Conservation (phyloP, 2,888 invertebrate species). For the Aproaerema taeniolella region DNA sequence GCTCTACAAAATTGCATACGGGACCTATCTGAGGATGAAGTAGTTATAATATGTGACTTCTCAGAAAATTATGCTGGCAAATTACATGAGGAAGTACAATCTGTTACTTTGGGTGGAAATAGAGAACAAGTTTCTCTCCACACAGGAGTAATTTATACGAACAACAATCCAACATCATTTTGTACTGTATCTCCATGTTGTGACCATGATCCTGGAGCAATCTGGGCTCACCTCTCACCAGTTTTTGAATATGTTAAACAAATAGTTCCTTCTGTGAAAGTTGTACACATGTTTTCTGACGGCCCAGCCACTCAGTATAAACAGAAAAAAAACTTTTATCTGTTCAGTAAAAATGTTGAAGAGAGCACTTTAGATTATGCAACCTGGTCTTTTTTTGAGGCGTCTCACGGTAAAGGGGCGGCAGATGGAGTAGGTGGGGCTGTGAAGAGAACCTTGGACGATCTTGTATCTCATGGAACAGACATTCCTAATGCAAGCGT, state of each 20-base stretch:
- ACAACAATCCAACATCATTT: constrained; percentile 17
- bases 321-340: constrained; percentile 14
- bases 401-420: constrained; percentile 18
- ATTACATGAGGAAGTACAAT: constrained; percentile 19
- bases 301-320: constrained; percentile 12
- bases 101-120: constrained; percentile 17
- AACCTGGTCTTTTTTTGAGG: constrained; percentile 18
- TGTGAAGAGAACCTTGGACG: constrained; percentile 16
- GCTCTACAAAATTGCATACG: too few relatives aligned
- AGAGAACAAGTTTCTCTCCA: too few relatives aligned
- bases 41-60: constrained; percentile 17
- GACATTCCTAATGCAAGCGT: constrained; percentile 15
- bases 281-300: constrained; percentile 18
- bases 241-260: constrained; percentile 16
- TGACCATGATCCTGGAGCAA: constrained; percentile 16
- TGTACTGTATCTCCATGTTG: constrained; percentile 12
- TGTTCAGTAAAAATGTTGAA: constrained; percentile 9
- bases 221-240: constrained; percentile 20
- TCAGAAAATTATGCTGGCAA: constrained; percentile 20
- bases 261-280: constrained; percentile 2
- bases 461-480: constrained; percentile 13
- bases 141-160: constrained; percentile 16
- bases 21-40: too few relatives aligned
- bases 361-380: constrained; percentile 9
- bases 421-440: too few relatives aligned